Evolutionary conservation across 2,113 vertebrate genomes (phyloP).

Genomic region (Otis tarda): DNA sequence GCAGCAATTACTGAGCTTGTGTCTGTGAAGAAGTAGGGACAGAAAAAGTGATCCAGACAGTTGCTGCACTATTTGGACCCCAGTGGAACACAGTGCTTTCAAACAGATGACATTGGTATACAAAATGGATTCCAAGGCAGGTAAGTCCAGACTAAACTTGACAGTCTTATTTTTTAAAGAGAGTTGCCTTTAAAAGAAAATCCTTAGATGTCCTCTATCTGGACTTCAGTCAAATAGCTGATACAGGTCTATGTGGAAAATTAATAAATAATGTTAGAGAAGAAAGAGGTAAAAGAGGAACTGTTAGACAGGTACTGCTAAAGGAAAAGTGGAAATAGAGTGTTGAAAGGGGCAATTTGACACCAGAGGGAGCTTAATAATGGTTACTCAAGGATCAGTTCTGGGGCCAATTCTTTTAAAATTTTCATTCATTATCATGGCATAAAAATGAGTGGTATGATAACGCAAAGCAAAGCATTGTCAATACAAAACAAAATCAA

Average conservation of each 20-base stretch:
- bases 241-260: not conserved
- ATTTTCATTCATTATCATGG: not conserved
- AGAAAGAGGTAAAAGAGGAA: not conserved
- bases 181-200: not conserved
- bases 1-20: not conserved
- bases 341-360: not conserved
- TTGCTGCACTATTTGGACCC: not conserved
- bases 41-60: not conserved
- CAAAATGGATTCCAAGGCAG: not conserved
- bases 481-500: not conserved
- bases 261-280: slow-evolving; percentile 6
- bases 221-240: not conserved
- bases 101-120: not conserved
- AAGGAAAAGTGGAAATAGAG: not conserved
- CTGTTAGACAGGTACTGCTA: not conserved
- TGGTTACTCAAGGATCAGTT: not conserved
- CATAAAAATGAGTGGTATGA: not conserved
- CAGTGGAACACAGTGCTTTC: not conserved
- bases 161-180: not conserved
- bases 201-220: not conserved
- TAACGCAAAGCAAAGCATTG: not conserved
- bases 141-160: not conserved
- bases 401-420: not conserved
- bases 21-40: not conserved
- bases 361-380: not conserved